These are phyloP conservation scores for Drosophila serrata DNA, from an alignment of 1,140 invertebrate genomes.

Conservation along the genomic window DNA sequence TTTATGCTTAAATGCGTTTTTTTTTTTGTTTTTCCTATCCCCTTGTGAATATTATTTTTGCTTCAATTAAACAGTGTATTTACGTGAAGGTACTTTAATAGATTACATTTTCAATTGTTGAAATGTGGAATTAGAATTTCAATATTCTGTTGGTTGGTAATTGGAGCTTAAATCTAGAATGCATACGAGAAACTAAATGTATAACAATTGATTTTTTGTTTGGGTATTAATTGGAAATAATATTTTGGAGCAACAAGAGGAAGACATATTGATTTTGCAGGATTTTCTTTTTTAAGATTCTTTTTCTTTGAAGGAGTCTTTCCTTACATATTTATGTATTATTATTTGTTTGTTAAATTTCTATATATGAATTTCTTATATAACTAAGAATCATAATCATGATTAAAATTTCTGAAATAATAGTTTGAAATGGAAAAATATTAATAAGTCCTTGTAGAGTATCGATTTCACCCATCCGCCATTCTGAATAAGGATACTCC, in stretches of 20 bases:
- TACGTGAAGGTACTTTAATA: conserved; percentile 11
- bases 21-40: conserved; percentile 43
- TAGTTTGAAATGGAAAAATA: background rate
- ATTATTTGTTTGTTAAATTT: too few species aligned
- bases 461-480: background rate
- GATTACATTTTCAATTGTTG: conserved; percentile 34
- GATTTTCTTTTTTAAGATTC: background rate
- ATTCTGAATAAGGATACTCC: background rate
- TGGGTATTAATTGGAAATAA: conserved; percentile 1
- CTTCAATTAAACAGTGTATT: conserved; percentile 26
- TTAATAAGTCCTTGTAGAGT: too few species aligned
- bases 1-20: conserved; percentile 52
- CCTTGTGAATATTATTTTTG: background rate
- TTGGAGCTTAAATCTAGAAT: background rate
- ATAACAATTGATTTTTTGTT: background rate
- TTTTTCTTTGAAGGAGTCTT: background rate
- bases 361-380: too few species aligned
- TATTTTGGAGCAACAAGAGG: too few species aligned
- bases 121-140: background rate
- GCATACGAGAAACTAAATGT: background rate
- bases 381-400: too few species aligned
- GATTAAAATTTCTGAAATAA: too few species aligned
- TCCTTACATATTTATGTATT: too few species aligned
- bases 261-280: background rate
- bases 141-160: conserved; percentile 12